Evolutionary conservation across 2,113 vertebrate genomes (phyloP), one percentile per base, ranked within the genome.

Genomic region (Andinoacara biseriatus): DNA sequence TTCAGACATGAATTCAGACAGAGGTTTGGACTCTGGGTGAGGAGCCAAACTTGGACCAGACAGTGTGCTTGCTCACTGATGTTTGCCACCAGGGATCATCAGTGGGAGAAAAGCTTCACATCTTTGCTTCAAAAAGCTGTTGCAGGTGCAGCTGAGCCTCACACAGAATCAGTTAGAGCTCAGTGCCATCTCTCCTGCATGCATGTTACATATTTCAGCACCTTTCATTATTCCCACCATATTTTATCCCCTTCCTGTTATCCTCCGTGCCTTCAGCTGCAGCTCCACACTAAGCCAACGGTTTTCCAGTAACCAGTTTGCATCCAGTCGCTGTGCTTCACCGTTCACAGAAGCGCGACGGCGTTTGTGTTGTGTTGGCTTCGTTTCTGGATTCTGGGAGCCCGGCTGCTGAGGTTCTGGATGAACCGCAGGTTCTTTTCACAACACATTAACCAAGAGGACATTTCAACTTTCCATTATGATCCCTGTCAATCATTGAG

Each of bases 401-500:
- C 40, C 2, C 11, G 11, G 43, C 65, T 20, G 65, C 40, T 49
- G 15, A 35, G 18, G 24, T 17, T 14, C 11, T 4, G 56, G 59
- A 65, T 81, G 43, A 88, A 87, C 43, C 38, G 20, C n/a, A 35
- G 11, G 9, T 57, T 29, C 43, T 72, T 86, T 82, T 62, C 40
- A 58, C 26, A 9, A 91, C 86, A 91, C 90, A 93, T 94, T 93
- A 93, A 94, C 93, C 35, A 62, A 85, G 33, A 78, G 76, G 61
- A 72, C 84, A 86, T 90, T 89, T 90, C 81, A 88, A 90, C 86
- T 89, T 88, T 85, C 86, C 85, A 86, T 89, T 89, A 89, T 89
- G 78, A 87, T 77, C 58, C 86, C 80, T 90, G 90, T 93, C 83
- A 93, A 92, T 92, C 40, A 94, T 94, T 93, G 87, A 91, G 81